Percentiles rank a stretch among this genome's conserved stretches.
Conservation (phyloP, 2,888 invertebrate species). For the Trachelus stipa region DNA sequence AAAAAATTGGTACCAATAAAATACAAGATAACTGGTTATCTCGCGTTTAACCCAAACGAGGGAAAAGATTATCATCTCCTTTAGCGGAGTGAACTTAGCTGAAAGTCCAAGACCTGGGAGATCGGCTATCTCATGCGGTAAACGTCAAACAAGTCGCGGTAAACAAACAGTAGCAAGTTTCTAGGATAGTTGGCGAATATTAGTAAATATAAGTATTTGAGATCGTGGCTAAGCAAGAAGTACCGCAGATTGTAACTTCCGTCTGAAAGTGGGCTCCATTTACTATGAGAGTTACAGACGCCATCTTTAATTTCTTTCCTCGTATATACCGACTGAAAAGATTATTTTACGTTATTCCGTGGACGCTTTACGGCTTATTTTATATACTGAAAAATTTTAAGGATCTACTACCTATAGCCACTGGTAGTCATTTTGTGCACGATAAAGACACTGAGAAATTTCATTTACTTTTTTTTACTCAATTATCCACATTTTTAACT, state of each 20-base stretch:
- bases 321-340: not conserved
- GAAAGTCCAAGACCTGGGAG: not conserved
- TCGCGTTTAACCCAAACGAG: not conserved
- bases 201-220: slow-evolving; percentile 11
- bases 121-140: slow-evolving; percentile 1
- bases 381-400: not conserved
- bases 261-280: slow-evolving; percentile 7
- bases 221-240: slow-evolving; percentile 9
- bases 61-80: not conserved
- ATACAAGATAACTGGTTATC: not conserved
- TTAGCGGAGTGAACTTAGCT: not conserved
- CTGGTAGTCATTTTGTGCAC: not conserved
- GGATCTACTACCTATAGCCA: not conserved
- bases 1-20: not conserved
- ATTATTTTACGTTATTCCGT: not conserved
- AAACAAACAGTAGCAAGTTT: slow-evolving; percentile 10
- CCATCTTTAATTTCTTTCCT: not conserved
- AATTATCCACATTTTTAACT: not conserved
- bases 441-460: not conserved
- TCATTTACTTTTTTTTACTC: not conserved
- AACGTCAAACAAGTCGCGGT: slow-evolving; percentile 10
- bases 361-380: not conserved
- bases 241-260: slow-evolving; percentile 12
- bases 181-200: slow-evolving; percentile 13
- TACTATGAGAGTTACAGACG: not conserved